A percentile compares a stretch with the other conserved stretches of the same genome.
These are phyloP conservation scores for Mayetiola destructor DNA, from an alignment of 2,888 invertebrate species.

Conservation along the genomic window DNA sequence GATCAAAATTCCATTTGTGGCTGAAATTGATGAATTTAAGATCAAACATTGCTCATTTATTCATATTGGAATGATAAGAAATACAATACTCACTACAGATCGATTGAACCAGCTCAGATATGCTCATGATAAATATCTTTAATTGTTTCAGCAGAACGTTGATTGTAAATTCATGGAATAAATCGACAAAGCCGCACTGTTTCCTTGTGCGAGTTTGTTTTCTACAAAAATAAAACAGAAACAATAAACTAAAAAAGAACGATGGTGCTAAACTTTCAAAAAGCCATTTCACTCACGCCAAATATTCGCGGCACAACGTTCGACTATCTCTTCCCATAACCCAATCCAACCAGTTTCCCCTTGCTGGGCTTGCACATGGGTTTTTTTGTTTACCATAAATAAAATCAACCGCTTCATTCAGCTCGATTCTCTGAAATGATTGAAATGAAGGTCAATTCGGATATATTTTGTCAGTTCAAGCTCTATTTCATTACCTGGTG, in stretches of 20 bases:
- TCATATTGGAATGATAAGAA: neutral
- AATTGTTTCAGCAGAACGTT: neutral
- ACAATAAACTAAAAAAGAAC: too few relatives aligned
- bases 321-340: neutral
- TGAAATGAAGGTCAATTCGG: neutral
- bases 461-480: neutral
- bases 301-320: neutral
- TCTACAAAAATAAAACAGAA: neutral
- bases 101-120: neutral
- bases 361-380: neutral
- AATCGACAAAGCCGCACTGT: neutral
- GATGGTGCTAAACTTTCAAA: too few relatives aligned
- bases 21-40: neutral
- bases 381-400: conserved; percentile 3
- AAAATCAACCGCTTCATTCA: neutral
- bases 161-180: neutral
- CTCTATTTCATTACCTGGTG: neutral
- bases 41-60: neutral
- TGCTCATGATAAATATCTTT: neutral
- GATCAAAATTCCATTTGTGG: neutral
- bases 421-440: neutral
- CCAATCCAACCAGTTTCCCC: neutral
- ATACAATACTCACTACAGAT: neutral
- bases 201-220: neutral
- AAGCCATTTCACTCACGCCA: neutral